Percentiles rank a stretch among this genome's conserved stretches.
These are phyloP conservation scores for Acanthosepion pharaonis DNA, from an alignment of 2,888 invertebrate species.

Conservation along the genomic window DNA sequence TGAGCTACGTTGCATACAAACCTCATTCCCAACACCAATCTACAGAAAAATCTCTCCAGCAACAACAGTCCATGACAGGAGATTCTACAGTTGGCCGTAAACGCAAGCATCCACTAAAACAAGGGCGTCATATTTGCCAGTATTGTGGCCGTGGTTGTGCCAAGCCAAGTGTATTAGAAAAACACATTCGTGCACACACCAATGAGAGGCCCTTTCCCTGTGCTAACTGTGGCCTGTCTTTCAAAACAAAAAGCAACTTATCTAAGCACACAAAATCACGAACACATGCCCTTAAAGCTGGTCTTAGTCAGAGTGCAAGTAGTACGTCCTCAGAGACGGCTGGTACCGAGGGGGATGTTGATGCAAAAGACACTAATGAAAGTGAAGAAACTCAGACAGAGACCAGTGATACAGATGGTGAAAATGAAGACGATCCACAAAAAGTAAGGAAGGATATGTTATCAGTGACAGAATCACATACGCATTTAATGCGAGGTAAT, in stretches of 20 bases:
- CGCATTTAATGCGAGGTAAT: not conserved
- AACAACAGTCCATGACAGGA: constrained; percentile 45
- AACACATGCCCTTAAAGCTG: constrained; percentile 65
- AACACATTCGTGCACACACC: constrained; percentile 94
- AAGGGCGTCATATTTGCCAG: constrained; percentile 86
- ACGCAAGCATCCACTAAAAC: constrained; percentile 60
- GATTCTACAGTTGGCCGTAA: constrained; percentile 55
- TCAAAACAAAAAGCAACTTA: constrained; percentile 93
- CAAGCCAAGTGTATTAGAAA: constrained; percentile 93
- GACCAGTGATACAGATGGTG: constrained; percentile 24
- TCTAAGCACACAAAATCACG: constrained; percentile 87
- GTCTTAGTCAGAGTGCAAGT: constrained; percentile 48
- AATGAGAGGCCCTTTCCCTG: constrained; percentile 94
- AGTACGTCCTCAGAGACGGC: constrained; percentile 49
- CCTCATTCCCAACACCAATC: constrained; percentile 36
- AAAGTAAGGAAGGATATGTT: constrained; percentile 43
- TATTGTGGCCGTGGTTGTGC: constrained; percentile 92
- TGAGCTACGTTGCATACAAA: constrained; percentile 48
- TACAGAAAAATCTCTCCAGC: constrained; percentile 43
- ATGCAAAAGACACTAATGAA: constrained; percentile 51
- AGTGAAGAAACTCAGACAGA: constrained; percentile 49
- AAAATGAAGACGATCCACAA: constrained; percentile 34
- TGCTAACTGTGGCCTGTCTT: constrained; percentile 90
- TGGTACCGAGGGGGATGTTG: constrained; percentile 52
- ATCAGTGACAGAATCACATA: not conserved